These are phyloP conservation scores for Carabus problematicus DNA, from an alignment of 2,888 invertebrate genomes.

Conservation along the genomic window DNA sequence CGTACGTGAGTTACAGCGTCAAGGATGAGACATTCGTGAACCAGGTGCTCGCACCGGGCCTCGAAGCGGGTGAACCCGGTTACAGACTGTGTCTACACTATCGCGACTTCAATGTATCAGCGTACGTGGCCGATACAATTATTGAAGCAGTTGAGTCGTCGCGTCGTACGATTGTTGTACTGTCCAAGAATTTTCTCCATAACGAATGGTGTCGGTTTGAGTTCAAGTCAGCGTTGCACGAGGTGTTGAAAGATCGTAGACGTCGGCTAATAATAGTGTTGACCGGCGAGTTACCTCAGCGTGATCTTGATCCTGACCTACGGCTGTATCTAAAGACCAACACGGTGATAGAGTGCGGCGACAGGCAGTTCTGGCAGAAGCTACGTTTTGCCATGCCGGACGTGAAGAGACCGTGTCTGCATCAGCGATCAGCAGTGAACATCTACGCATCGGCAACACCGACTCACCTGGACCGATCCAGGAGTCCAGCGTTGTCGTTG, in stretches of 20 bases:
- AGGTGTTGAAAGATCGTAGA: conserved; percentile 85
- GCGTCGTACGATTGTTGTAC: conserved; percentile 85
- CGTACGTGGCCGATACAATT: conserved; percentile 90
- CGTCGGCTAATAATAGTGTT: conserved; percentile 89
- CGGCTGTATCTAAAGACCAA: conserved; percentile 88
- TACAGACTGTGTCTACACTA: conserved; percentile 92
- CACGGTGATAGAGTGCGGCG: conserved; percentile 92
- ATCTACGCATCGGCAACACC: conserved; percentile 72
- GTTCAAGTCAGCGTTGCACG: conserved; percentile 91
- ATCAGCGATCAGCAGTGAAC: conserved; percentile 73
- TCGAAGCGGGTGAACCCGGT: conserved; percentile 81
- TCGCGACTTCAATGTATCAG: conserved; percentile 87
- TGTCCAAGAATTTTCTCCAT: conserved; percentile 92
- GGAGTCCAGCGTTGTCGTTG: conserved; percentile 68
- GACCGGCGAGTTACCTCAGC: conserved; percentile 86
- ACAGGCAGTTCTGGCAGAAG: conserved; percentile 97
- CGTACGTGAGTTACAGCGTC: conserved; percentile 93
- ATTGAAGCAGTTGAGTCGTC: conserved; percentile 92
- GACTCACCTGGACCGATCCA: conserved; percentile 60
- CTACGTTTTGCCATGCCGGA: conserved; percentile 90
- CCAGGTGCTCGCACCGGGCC: conserved; percentile 85
- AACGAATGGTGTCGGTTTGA: conserved; percentile 96
- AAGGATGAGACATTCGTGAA: conserved; percentile 92
- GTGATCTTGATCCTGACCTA: conserved; percentile 90
- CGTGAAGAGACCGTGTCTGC: conserved; percentile 68